A percentile compares a stretch with the other conserved stretches of the same genome.
Conservation (phyloP, 2,113 vertebrate species). For the Oenanthe melanoleuca region DNA sequence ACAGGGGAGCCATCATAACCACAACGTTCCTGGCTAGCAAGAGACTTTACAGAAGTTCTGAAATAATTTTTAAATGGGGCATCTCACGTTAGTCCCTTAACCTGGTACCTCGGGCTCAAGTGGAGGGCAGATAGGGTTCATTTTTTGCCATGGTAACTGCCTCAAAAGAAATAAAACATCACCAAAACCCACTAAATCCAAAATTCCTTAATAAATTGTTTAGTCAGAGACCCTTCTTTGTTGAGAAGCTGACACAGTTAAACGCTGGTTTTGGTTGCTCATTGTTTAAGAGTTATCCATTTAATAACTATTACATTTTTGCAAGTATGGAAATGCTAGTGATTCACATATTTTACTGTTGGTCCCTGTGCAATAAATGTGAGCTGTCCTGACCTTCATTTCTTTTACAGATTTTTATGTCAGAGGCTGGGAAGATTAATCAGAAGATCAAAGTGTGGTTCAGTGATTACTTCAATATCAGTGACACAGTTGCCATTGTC, state of each 20-base stretch:
- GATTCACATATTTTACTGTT: not conserved
- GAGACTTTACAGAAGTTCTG: not conserved
- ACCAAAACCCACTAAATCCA: not conserved
- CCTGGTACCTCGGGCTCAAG: not conserved
- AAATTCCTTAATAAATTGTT: not conserved
- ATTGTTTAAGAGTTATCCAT: not conserved
- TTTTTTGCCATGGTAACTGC: not conserved
- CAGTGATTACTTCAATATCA: constrained; percentile 95
- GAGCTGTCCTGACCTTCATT: not conserved
- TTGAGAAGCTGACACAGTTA: not conserved
- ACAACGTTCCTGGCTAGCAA: not conserved
- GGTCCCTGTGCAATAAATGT: not conserved
- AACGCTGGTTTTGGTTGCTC: not conserved
- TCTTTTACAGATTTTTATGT: constrained; percentile 92
- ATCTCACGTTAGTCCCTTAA: not conserved
- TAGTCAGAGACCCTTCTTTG: not conserved
- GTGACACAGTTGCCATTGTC: constrained; percentile 92
- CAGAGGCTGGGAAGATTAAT: constrained; percentile 95
- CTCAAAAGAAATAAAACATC: not conserved
- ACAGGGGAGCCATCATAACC: not conserved
- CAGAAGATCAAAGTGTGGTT: constrained; percentile 99
- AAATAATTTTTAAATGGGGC: not conserved
- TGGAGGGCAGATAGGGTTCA: not conserved
- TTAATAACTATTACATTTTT: not conserved
- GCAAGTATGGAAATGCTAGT: not conserved